A percentile compares a stretch with the other conserved stretches of the same genome.
Conservation (phyloP, 2,888 invertebrate genomes). For the Clitarchus hookeri region DNA sequence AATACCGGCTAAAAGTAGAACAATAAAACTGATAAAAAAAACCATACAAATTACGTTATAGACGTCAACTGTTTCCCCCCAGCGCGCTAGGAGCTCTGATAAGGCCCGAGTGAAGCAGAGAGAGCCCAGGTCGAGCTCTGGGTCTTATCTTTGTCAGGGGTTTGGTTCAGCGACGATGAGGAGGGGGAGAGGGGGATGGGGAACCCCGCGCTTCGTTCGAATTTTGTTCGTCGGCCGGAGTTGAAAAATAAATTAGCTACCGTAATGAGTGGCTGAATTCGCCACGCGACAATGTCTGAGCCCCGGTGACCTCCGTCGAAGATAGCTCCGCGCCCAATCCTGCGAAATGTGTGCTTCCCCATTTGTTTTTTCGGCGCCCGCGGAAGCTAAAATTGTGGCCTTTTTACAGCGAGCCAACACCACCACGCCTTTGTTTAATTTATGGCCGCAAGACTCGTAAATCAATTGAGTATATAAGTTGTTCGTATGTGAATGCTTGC, state of each 20-base stretch:
- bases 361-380: not conserved
- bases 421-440: not conserved
- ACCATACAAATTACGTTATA: slow-evolving; percentile 42
- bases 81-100: slow-evolving; percentile 16
- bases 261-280: slow-evolving; percentile 16
- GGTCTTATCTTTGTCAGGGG: not conserved
- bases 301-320: not conserved
- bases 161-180: too few species aligned
- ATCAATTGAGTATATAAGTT: not conserved
- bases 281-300: not conserved
- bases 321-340: slow-evolving; percentile 22
- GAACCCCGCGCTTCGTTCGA: slow-evolving; percentile 30
- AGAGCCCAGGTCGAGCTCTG: not conserved
- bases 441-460: not conserved
- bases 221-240: slow-evolving; percentile 26
- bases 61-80: slow-evolving; percentile 39
- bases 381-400: not conserved
- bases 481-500: not conserved
- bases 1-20: slow-evolving; percentile 32
- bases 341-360: not conserved
- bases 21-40: slow-evolving; percentile 37
- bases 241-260: slow-evolving; percentile 29
- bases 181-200: slow-evolving; percentile 21
- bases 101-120: not conserved
- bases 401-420: too few species aligned